These are phyloP conservation scores for Polyploca ridens DNA, from an alignment of 2,888 invertebrate genomes.

Conservation along the genomic window DNA sequence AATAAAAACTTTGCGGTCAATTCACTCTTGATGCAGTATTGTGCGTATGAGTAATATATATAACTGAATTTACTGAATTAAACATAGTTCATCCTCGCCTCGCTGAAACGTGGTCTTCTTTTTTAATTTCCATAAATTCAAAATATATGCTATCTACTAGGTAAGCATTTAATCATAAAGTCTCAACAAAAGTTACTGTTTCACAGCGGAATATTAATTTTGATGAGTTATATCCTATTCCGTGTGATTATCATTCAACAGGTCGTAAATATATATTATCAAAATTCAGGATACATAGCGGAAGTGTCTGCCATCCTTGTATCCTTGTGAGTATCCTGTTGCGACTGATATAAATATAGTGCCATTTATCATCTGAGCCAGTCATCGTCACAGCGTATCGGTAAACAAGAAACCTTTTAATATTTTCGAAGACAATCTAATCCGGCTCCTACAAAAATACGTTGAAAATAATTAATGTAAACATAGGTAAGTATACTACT, in stretches of 20 bases:
- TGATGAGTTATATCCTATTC: background rate
- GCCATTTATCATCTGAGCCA: conserved; percentile 27
- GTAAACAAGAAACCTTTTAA: background rate
- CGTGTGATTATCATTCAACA: conserved; percentile 25
- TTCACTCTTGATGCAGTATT: background rate
- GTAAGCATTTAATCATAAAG: too few relatives aligned
- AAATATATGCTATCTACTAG: too few relatives aligned
- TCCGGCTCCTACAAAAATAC: background rate
- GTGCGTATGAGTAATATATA: background rate
- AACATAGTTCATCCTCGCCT: background rate
- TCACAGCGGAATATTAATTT: background rate
- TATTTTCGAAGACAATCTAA: background rate
- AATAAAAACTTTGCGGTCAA: conserved; percentile 6
- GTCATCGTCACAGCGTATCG: conserved; percentile 14
- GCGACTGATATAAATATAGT: conserved; percentile 40
- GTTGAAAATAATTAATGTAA: too few relatives aligned
- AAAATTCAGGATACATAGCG: conserved; percentile 72
- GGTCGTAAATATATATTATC: conserved; percentile 38
- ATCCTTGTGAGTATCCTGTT: conserved; percentile 49
- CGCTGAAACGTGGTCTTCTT: too few relatives aligned
- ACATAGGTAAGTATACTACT: too few relatives aligned
- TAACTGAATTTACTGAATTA: background rate
- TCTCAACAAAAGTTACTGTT: background rate
- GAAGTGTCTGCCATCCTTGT: conserved; percentile 61
- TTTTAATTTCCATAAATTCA: too few relatives aligned